phyloP scores from a whole-genome alignment of 1,140 invertebrate genomes.

The Drosophila tropicalis region DNA sequence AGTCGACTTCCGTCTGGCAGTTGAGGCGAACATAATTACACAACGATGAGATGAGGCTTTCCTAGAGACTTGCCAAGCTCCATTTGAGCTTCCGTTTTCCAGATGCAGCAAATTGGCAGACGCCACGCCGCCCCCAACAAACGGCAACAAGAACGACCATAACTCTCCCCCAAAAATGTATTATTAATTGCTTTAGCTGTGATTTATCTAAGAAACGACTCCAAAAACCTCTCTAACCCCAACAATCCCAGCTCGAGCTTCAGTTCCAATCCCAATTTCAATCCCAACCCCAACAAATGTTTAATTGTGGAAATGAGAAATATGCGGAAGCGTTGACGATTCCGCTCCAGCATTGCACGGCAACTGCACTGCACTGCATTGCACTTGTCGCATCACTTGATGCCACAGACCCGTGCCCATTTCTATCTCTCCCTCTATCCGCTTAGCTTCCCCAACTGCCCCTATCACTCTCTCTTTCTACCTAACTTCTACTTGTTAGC shows the following conservation, averaged over 20 bases:
- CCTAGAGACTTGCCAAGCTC: constrained; percentile 57
- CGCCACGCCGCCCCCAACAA: not conserved
- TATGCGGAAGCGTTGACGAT: constrained; percentile 81
- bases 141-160: not conserved
- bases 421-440: constrained; percentile 3
- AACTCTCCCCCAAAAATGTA: constrained; percentile 33
- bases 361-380: constrained; percentile 33
- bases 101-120: constrained; percentile 49
- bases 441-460: not conserved
- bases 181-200: constrained; percentile 75
- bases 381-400: constrained; percentile 81
- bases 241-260: not conserved
- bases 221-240: not conserved
- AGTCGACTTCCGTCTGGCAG: constrained; percentile 45
- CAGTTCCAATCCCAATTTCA: constrained; percentile 24
- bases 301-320: constrained; percentile 82
- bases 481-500: constrained; percentile 39
- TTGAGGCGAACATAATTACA: constrained; percentile 62
- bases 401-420: constrained; percentile 43
- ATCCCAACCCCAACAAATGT: constrained; percentile 56
- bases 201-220: constrained; percentile 71
- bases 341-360: constrained; percentile 60
- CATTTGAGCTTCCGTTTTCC: constrained; percentile 69
- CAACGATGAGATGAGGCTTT: constrained; percentile 41
- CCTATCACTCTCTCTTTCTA: constrained; percentile 10